phyloP scores from a whole-genome alignment of 2,888 invertebrate genomes.

The Drosophila meridionalis region DNA sequence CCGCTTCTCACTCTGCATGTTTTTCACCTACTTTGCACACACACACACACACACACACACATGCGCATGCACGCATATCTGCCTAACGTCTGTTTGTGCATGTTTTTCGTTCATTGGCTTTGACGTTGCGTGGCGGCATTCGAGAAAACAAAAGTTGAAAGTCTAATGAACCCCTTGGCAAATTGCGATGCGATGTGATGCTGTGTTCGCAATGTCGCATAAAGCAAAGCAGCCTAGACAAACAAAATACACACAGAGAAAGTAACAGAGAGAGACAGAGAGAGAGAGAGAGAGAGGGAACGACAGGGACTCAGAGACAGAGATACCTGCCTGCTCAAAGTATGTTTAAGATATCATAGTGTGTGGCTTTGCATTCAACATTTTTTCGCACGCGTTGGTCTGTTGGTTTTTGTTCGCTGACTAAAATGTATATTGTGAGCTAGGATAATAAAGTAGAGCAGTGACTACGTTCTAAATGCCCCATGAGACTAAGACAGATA shows the following conservation, averaged over 20 bases:
- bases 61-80: constrained; percentile 11
- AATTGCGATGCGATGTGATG: constrained; percentile 38
- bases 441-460: constrained; percentile 2
- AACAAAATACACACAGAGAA: constrained; percentile 7
- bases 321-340: background rate
- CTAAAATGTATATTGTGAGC: constrained; percentile 26
- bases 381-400: background rate
- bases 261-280: background rate
- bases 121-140: constrained; percentile 58
- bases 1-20: constrained; percentile 2
- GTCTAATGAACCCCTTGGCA: constrained; percentile 79
- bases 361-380: constrained; percentile 34
- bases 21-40: constrained; percentile 10
- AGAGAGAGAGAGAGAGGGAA: background rate
- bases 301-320: background rate
- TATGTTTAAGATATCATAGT: constrained; percentile 22
- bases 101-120: constrained; percentile 77
- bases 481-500: background rate
- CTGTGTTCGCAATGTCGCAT: constrained; percentile 39
- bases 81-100: constrained; percentile 42
- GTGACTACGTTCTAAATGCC: constrained; percentile 1
- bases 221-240: constrained; percentile 44
- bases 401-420: constrained; percentile 18
- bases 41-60: background rate
- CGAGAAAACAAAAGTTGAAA: constrained; percentile 58